A percentile compares a stretch with the other conserved stretches of the same genome.
These are phyloP conservation scores for Puffinus mauretanicus DNA, from an alignment of 2,113 vertebrate species.

Conservation along the genomic window DNA sequence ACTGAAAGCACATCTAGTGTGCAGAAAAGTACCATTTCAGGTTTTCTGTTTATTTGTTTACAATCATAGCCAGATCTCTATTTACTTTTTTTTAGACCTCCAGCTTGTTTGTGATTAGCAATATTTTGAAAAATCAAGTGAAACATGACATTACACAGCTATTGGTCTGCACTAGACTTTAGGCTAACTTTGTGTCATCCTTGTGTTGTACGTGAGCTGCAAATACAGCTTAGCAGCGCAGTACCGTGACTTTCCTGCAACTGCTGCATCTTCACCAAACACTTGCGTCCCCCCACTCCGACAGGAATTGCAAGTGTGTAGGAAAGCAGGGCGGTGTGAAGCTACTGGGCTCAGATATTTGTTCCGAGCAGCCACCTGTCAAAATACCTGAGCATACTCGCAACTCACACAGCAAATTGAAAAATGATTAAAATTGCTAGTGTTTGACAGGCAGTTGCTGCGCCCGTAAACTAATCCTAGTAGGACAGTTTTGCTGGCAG, in stretches of 20 bases:
- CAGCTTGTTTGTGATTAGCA: neutral
- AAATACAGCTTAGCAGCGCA: neutral
- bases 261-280: neutral
- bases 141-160: neutral
- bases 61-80: neutral
- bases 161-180: neutral
- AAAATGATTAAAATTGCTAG: slow-evolving; percentile 46
- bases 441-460: slow-evolving; percentile 29
- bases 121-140: neutral
- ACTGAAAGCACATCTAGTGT: neutral
- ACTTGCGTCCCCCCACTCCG: neutral
- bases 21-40: neutral
- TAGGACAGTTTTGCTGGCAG: slow-evolving; percentile 61
- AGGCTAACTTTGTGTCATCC: neutral
- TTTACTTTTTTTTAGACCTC: neutral
- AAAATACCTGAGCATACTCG: slow-evolving; percentile 1
- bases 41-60: neutral
- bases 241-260: neutral
- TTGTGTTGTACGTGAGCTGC: neutral
- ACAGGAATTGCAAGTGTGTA: neutral
- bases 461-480: slow-evolving; percentile 48
- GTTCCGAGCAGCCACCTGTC: slow-evolving; percentile 19
- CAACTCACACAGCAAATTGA: slow-evolving; percentile 7
- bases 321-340: neutral
- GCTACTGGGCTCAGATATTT: neutral